Evolutionary conservation across 2,797 vertebrate genomes (phyloP).

Genomic region (Amniataba percoides): DNA sequence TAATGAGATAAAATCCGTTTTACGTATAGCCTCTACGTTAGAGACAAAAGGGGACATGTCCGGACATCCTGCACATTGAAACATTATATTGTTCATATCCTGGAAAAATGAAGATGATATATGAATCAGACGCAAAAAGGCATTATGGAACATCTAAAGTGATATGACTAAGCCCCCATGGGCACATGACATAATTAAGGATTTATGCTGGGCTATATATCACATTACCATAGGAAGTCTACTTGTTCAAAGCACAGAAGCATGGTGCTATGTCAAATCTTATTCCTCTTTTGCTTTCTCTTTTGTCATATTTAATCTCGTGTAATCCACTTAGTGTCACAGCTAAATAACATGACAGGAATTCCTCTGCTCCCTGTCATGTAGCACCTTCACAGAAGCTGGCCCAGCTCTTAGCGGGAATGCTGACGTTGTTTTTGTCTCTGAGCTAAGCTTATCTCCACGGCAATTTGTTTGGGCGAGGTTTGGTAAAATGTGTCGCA

Average conservation of each 20-base stretch:
- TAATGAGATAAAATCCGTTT: conserved; percentile 53
- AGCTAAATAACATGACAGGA: conserved; percentile 81
- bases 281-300: conserved; percentile 71
- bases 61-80: conserved; percentile 25
- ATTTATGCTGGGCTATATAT: conserved; percentile 74
- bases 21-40: conserved; percentile 31
- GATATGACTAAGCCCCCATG: conserved; percentile 71
- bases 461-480: conserved; percentile 56
- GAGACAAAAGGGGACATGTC: conserved; percentile 35
- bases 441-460: conserved; percentile 67
- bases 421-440: conserved; percentile 67
- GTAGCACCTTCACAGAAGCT: conserved; percentile 61
- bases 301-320: conserved; percentile 84
- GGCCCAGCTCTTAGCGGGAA: conserved; percentile 47
- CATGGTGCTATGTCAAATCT: conserved; percentile 68
- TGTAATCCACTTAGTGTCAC: conserved; percentile 87
- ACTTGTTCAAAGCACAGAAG: conserved; percentile 64
- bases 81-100: conserved; percentile 42
- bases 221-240: conserved; percentile 72
- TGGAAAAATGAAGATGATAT: conserved; percentile 55
- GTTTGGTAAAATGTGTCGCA: conserved; percentile 69
- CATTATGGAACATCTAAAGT: conserved; percentile 70
- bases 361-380: conserved; percentile 66
- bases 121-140: conserved; percentile 63
- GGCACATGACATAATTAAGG: conserved; percentile 77